Base-by-base conservation (phyloP, 2,113 vertebrate genomes). In the Crotalus tigris region DNA sequence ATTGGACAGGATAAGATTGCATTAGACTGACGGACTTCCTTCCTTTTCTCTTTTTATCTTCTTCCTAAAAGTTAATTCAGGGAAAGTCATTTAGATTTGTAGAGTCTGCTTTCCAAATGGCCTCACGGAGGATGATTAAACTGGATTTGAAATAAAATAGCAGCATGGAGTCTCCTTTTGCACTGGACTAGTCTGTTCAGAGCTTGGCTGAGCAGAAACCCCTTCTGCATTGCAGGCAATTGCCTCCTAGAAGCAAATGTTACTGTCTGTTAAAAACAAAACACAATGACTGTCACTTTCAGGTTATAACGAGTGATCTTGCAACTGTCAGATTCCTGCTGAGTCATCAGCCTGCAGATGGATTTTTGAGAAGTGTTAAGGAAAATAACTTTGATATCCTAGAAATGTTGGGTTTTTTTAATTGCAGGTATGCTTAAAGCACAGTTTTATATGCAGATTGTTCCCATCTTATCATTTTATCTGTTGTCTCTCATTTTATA, bases 201-300 rank as follows among this genome's bases (percentile, higher is more conserved):
- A 23, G 29, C 85, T 51, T 24, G 23, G 69, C 46, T 85, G 55
- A 59, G 92, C 86, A 90, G 39, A 64, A 29, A 64, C 3, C 53
- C 29, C 46, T 88, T 87, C 91, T 92, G 91, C 85, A 92, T 19
- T 92, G 91, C 91, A 39, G 85, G 44, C 10, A 51, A 17, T 13
- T 13, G 61, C 39, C 49, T 90, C 33, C 57, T 51, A 81, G 29
- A 69, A 58, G 87, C 54, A 89, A 92, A 53, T 15, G 7, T 33
- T 61, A 39, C 26, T 54, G 5, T 24, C 10, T 1, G 12, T 33
- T 23, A 5, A 15, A 51, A 23, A 19, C 39, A 12, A 39, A n/a
- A 53, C 19, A 23, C 26, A 8, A 29, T 33, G 19, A 58, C 26
- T 17, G 58, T 85, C 55, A 4, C 23, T 46, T 54, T 49, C 44